Evolutionary conservation across 2,113 vertebrate species (phyloP).

Genomic region (Mola mola): DNA sequence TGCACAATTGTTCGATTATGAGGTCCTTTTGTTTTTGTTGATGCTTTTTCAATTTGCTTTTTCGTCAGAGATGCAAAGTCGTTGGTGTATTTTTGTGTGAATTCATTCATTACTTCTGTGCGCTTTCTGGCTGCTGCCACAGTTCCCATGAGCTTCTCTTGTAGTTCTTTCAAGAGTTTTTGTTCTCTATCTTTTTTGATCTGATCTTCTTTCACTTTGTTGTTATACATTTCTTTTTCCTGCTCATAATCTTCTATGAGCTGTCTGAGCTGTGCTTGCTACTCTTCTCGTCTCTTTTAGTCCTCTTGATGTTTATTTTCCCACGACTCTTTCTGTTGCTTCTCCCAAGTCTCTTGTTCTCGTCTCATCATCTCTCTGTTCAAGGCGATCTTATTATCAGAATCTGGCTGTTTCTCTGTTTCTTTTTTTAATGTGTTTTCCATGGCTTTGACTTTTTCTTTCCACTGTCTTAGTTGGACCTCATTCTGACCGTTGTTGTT

Average conservation of each 20-base stretch:
- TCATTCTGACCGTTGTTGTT: conserved; percentile 43
- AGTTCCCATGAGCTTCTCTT: neutral
- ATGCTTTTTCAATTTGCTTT: accelerated
- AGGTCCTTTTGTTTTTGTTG: neutral
- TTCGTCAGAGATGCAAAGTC: accelerated
- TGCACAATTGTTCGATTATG: neutral
- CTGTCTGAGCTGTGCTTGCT: neutral
- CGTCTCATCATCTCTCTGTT: neutral
- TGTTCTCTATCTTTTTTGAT: neutral
- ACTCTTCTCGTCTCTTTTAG: neutral
- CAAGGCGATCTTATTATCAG: neutral
- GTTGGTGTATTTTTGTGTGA: neutral
- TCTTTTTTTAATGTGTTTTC: neutral
- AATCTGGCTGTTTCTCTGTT: accelerated
- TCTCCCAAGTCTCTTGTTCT: conserved; percentile 16
- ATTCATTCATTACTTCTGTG: conserved; percentile 25
- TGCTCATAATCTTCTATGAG: conserved; percentile 4
- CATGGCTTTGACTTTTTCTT: neutral
- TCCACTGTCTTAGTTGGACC: neutral
- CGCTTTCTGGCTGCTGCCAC: conserved; percentile 1
- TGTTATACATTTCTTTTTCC: neutral
- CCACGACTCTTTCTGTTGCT: conserved; percentile 4
- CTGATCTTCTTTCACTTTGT: neutral
- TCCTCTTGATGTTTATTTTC: conserved; percentile 5
- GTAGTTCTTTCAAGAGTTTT: neutral